Base-by-base conservation (phyloP, 2,113 vertebrate genomes). In the Crotalus horridus region DNA sequence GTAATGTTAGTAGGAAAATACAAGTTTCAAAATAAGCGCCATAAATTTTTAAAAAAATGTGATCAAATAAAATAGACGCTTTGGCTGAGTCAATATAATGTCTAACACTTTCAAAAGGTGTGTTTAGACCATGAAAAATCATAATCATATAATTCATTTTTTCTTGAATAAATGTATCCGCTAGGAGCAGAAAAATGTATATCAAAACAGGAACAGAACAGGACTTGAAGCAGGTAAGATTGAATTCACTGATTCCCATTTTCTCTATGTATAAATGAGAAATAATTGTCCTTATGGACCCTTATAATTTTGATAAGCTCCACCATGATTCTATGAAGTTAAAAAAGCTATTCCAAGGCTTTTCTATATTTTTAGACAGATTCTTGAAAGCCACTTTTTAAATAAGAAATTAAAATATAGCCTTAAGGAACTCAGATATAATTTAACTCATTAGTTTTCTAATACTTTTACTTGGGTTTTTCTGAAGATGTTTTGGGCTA, bases 271-370 rank as follows among this genome's bases (percentile, higher is more conserved):
- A 20, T 91, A 89, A 93, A 24, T 88, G 91, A 97, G 96, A 69
- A 54, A 87, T 29, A 93, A 81, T 26, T 90, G 90, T 93, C 95
- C 64, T 88, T 91, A 13, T 51, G 3, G 85, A 86, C 93, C 91
- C 94, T 96, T 95, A 94, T 53, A 96, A 51, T 93, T 92, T 93
- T 95, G 95, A 96, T 94, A 89, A 95, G 33, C 0, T 93, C 86
- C 89, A 91, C 90, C 69, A 43, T 33, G 46, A 61, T 92, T 87
- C n/a, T 54, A 92, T 94, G 91, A 48, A 94, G 23, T 64, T 53
- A 91, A 86, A 87, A 89, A 24, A 90, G 90, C 61, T 54, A 93
- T 92, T 91, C 89, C 26, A 91, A 92, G 69, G n/a, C 33, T 54
- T 21, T 86, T 9, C n/a, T 24, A 0, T 1, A 85, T 51, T 2